These are phyloP conservation scores for Macrotrachela quadricornifera DNA, from an alignment of 1,140 invertebrate species.

Conservation along the genomic window DNA sequence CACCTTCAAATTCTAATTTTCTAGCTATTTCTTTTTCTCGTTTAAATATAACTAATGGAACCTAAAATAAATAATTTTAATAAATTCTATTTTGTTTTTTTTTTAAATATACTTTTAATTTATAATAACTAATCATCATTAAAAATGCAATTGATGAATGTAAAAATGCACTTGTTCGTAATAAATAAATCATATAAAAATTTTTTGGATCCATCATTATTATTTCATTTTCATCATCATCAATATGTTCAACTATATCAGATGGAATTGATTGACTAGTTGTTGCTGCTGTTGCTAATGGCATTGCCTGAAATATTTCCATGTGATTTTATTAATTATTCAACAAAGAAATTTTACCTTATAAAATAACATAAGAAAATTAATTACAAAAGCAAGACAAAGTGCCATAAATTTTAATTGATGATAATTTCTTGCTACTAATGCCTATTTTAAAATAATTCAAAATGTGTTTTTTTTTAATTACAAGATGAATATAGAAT, in stretches of 20 bases:
- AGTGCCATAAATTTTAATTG: slow-evolving; percentile 88
- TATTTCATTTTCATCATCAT: slow-evolving; percentile 48
- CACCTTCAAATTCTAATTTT: slow-evolving; percentile 82
- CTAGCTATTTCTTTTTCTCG: slow-evolving; percentile 90
- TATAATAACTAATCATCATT: slow-evolving; percentile 93
- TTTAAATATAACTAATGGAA: slow-evolving; percentile 95
- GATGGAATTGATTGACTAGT: too few relatives aligned
- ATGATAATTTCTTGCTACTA: slow-evolving; percentile 92
- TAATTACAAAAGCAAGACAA: slow-evolving; percentile 85
- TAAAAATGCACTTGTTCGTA: slow-evolving; percentile 56
- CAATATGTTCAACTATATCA: slow-evolving; percentile 20
- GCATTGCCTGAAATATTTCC: too few relatives aligned
- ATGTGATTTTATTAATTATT: too few relatives aligned
- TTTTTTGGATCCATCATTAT: slow-evolving; percentile 77
- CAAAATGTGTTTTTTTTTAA: too few relatives aligned
- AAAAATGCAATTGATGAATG: slow-evolving; percentile 79
- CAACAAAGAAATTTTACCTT: slow-evolving; percentile 55
- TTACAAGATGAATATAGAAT: too few relatives aligned
- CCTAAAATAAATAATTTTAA: slow-evolving; percentile 34
- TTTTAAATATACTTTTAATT: slow-evolving; percentile 49
- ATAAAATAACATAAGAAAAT: slow-evolving; percentile 92
- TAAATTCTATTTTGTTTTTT: background rate
- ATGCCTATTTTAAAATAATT: slow-evolving; percentile 39
- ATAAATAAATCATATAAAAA: slow-evolving; percentile 70
- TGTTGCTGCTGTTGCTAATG: too few relatives aligned